Evolutionary conservation across 2,888 invertebrate species (phyloP), one percentile per base, ranked within the genome.

Genomic region (Tenthredo distinguenda): DNA sequence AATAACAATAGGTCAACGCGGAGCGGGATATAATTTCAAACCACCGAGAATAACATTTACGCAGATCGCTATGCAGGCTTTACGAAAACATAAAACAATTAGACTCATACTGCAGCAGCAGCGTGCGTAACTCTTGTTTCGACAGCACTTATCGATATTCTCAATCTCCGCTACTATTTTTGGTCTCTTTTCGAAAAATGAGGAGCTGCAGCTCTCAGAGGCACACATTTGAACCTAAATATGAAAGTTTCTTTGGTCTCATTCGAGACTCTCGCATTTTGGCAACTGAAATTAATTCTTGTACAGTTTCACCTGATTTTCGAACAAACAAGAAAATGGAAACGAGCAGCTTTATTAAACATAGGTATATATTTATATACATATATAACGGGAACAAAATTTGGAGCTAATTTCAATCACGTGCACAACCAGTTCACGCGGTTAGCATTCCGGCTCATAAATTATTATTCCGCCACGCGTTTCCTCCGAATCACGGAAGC

Each of bases 391-490:
- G 6, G n/a, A 55, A n/a, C 15, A 7, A 50, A 55, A 55, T 55
- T 55, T n/a, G n/a, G n/a, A 55, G 18, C 55, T 55, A 6, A n/a
- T 55, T n/a, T n/a, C 1, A n/a, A 55, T 6, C 55, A 55, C 2
- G 65, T 26, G 31, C 6, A 68, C 15, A 68, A 68, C 68, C 68
- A 68, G 68, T 71, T 71, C 71, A 71, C 37, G 37, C 71, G 71
- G 71, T 71, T 37, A 18, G 37, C 71, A 71, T 71, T 71, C 71
- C 71, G 34, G 37, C 12, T 15, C 12, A 1, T 68, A 4, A 68
- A 68, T 68, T 68, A 26, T 68, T 68, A 31, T 65, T 68, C 68
- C 68, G 68, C 15, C 68, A 26, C 68, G 31, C 68, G 68, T 68
- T 68, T 68, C 68, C 68, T 31, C 68, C 12, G 31, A 68, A 31